phyloP scores from a whole-genome alignment of 2,113 vertebrate species.

The Chaetorhynchus papuensis region DNA sequence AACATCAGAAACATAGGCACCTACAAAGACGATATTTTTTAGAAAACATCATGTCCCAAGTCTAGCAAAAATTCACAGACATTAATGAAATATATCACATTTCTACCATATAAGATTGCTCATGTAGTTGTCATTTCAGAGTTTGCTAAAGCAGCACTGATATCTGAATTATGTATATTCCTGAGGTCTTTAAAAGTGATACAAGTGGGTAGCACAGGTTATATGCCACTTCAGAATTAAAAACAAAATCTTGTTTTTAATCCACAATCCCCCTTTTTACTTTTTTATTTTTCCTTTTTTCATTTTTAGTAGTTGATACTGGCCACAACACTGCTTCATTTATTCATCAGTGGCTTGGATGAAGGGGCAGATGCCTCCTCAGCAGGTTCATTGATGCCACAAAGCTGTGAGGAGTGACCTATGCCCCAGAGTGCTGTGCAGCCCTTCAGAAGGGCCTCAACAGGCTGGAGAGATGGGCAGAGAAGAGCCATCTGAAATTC shows the following conservation, averaged over 20 bases:
- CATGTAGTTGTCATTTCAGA: not conserved
- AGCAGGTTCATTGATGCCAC: not conserved
- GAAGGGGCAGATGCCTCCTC: not conserved
- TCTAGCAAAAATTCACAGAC: not conserved
- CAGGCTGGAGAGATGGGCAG: not conserved
- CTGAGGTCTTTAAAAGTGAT: not conserved
- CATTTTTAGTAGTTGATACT: not conserved
- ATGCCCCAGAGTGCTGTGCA: not conserved
- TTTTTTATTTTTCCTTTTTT: not conserved
- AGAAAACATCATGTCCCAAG: not conserved
- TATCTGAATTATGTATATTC: not conserved
- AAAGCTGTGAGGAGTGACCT: rapidly evolving
- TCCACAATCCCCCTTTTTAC: rapidly evolving
- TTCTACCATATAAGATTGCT: not conserved
- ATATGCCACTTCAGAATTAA: not conserved
- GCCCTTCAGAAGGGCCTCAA: not conserved
- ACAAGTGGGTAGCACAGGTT: not conserved
- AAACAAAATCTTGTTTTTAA: not conserved
- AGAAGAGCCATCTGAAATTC: not conserved
- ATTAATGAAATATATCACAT: not conserved
- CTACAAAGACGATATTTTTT: not conserved
- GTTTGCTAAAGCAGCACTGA: not conserved
- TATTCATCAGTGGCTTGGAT: not conserved
- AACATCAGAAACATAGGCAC: rapidly evolving
- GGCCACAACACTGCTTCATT: rapidly evolving